Percentiles rank a stretch among this genome's conserved stretches.
phyloP scores from a whole-genome alignment of 2,797 vertebrate species.

The Dendrocincla fuliginosa region DNA sequence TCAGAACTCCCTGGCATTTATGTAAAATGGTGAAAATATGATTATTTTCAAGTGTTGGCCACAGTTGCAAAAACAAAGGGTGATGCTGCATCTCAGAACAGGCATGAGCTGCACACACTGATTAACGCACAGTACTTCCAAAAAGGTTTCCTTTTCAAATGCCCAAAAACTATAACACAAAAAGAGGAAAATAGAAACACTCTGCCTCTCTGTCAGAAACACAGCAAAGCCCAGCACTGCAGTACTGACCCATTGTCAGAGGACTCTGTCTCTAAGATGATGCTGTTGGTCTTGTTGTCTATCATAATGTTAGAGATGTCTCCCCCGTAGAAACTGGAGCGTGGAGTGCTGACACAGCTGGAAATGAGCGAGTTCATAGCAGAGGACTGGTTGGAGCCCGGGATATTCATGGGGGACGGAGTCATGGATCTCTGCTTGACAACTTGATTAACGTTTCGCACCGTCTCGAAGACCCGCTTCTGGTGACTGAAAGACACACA shows the following conservation, averaged over 20 bases:
- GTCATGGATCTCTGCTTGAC: constrained; percentile 89
- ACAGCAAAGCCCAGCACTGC: background rate
- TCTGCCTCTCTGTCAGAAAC: background rate
- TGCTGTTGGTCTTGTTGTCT: constrained; percentile 91
- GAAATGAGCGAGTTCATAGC: constrained; percentile 89
- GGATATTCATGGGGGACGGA: constrained; percentile 96
- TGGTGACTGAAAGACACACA: constrained; percentile 84
- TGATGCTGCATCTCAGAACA: background rate
- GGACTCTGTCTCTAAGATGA: constrained; percentile 84
- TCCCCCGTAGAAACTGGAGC: constrained; percentile 89
- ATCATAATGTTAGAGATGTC: constrained; percentile 83
- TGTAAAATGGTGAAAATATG: background rate
- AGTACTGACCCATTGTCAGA: constrained; percentile 82
- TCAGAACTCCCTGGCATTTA: background rate
- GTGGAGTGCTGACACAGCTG: constrained; percentile 91
- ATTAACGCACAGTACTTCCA: background rate
- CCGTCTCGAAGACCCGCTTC: constrained; percentile 94
- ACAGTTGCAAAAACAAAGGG: background rate
- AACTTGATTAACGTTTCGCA: constrained; percentile 92
- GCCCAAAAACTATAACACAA: background rate
- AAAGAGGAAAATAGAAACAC: background rate
- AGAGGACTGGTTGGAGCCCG: constrained; percentile 96
- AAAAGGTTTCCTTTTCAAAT: background rate
- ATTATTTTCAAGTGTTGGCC: background rate
- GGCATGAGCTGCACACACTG: background rate